phyloP scores from a whole-genome alignment of 2,797 vertebrate species.

The Tragopan temminckii region DNA sequence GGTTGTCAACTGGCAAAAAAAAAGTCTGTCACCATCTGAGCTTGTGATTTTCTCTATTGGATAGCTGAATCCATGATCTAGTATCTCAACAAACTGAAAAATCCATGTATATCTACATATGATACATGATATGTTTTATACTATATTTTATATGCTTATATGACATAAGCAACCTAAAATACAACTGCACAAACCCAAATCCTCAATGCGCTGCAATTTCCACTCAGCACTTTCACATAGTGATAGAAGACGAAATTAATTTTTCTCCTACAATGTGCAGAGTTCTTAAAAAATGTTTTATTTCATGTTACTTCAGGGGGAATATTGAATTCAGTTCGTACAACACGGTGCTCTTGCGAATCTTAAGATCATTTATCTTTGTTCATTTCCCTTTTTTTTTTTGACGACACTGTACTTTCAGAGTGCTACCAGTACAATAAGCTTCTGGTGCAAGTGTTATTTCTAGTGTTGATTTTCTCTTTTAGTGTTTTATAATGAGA shows the following conservation, averaged over 20 bases:
- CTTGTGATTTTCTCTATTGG: neutral
- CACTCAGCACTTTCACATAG: constrained; percentile 13
- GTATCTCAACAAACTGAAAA: neutral
- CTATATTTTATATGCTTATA: neutral
- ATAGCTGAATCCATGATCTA: neutral
- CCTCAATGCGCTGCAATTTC: neutral
- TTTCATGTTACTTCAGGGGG: neutral
- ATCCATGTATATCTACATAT: neutral
- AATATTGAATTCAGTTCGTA: neutral
- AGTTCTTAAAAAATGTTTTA: neutral
- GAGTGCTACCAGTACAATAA: neutral
- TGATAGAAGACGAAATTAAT: constrained; percentile 5
- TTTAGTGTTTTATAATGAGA: neutral
- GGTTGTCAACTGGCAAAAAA: neutral
- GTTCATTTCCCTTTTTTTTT: neutral
- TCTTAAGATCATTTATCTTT: neutral
- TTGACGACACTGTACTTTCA: neutral
- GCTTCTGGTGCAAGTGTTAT: neutral
- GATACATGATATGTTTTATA: no score
- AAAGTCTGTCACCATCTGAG: neutral
- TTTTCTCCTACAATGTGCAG: neutral
- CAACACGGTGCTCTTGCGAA: neutral
- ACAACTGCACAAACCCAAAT: neutral
- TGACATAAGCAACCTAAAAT: neutral
- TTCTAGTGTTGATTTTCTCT: neutral